Base-by-base conservation (phyloP, 2,888 invertebrate species). In the Cyclophora punctaria region DNA sequence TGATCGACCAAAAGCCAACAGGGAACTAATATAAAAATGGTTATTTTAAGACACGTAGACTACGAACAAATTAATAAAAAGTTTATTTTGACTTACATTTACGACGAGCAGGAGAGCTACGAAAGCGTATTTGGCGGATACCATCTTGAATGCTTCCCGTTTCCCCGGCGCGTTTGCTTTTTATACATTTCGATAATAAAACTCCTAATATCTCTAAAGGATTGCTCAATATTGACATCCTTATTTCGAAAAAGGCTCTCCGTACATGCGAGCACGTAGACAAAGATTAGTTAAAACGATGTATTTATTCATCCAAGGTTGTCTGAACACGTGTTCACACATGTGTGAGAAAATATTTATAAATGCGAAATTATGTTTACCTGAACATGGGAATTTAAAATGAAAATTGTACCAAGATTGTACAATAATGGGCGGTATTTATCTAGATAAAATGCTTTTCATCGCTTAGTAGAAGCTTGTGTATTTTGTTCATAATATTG, bases 81-180 rank as follows among this genome's bases (percentile, higher is more conserved):
- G 4, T 41, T 41, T 41, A 41, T 41, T 41, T 5, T 7, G 47
- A 55, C 62, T 62, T 59, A 62, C 62, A 49, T 62, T 60, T 35
- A 62, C 46, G 37, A 60, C 49, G 2, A 62, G 53, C 41, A 60
- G 52, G 43, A 52, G 57, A 5, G 54, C 56, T 4, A 59, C 52
- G 4, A 62, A 48, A 46, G 48, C 51, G 35, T 56, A 56, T 59
- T 60, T 59, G 46, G 52, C 41, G 54, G 53, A 52, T 41, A 59
- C 49, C 62, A 62, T 62, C 34, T 60, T 59, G 55, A 48, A 52
- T 55, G 55, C 55, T 57, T 59, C 57, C 56, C 56, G 53, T 48
- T 50, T 52, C 44, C 44, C 6, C 7, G 35, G 5, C 34, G 44
- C 51, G 46, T 50, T 52, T 35, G 51, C 49, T 55, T 54, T 55